A percentile compares a stretch with the other conserved stretches of the same genome.
Conservation (phyloP, 2,113 vertebrate species). For the Hystrix cristata region DNA sequence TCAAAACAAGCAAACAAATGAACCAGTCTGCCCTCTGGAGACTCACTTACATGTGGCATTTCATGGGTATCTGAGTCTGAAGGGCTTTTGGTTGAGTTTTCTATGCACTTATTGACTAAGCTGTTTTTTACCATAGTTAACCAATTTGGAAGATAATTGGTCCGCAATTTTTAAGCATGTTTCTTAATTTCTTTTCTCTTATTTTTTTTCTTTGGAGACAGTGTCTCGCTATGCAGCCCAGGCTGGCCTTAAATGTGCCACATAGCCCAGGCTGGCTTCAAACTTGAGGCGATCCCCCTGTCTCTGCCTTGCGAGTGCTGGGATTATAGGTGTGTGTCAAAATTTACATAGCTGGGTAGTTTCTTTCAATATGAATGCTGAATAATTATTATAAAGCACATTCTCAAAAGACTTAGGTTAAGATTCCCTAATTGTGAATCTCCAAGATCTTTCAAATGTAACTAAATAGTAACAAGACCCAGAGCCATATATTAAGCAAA, state of each 20-base stretch:
- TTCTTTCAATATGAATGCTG: conserved; percentile 12
- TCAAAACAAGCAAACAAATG: neutral
- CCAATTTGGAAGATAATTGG: neutral
- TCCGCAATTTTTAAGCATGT: neutral
- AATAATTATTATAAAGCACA: neutral
- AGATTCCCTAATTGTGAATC: neutral
- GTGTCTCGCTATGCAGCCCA: too few species aligned
- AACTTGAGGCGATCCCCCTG: too few species aligned
- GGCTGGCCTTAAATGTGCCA: too few species aligned
- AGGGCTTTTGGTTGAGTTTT: neutral
- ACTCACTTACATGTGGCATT: neutral
- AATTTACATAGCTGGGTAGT: neutral
- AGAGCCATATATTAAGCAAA: neutral
- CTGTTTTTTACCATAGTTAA: neutral
- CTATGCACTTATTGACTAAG: neutral
- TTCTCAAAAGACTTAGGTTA: neutral
- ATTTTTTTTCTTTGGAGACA: neutral
- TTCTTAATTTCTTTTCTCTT: neutral
- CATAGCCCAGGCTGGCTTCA: too few species aligned
- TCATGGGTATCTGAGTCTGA: neutral
- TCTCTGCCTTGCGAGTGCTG: too few species aligned
- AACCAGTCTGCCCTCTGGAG: neutral
- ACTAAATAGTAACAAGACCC: neutral
- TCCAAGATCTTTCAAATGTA: neutral
- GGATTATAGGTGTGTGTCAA: neutral